Evolutionary conservation across 2,888 invertebrate genomes (phyloP).

Genomic region (Cephus rjabovi): DNA sequence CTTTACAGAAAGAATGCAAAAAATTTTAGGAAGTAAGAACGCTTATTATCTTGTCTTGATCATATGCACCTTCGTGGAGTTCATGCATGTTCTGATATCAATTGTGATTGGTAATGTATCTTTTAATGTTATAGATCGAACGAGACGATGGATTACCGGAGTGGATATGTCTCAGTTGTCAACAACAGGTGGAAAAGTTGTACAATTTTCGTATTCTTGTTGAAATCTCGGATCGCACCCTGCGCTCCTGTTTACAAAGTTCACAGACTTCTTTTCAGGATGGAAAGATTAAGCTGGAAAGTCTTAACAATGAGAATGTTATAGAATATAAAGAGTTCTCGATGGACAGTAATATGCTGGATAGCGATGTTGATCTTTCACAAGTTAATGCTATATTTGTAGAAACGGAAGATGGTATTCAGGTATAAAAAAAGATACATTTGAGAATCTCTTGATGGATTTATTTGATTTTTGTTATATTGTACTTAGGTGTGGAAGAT

Average conservation of each 20-base stretch:
- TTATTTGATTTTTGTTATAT: not conserved
- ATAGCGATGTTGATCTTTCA: slow-evolving; percentile 22
- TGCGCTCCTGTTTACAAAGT: slow-evolving; percentile 39
- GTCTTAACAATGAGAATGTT: slow-evolving; percentile 21
- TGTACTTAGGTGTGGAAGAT: slow-evolving; percentile 26
- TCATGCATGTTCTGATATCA: not conserved
- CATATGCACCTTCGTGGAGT: not conserved
- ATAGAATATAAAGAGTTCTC: slow-evolving; percentile 23
- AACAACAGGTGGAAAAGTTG: slow-evolving; percentile 44
- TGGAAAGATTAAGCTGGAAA: slow-evolving; percentile 17
- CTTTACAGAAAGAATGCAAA: not conserved
- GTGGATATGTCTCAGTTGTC: slow-evolving; percentile 45
- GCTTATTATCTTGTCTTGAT: not conserved
- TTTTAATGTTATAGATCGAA: slow-evolving; percentile 35
- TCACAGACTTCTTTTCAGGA: not conserved
- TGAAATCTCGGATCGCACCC: slow-evolving; percentile 45
- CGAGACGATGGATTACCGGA: slow-evolving; percentile 46
- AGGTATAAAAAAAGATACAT: slow-evolving; percentile 17
- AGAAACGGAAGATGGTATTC: slow-evolving; percentile 25
- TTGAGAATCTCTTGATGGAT: not conserved
- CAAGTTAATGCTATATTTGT: slow-evolving; percentile 31
- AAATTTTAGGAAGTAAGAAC: not conserved
- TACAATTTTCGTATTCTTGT: slow-evolving; percentile 48
- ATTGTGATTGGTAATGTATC: not conserved
- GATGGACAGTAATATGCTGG: slow-evolving; percentile 3